Evolutionary conservation across 2,113 vertebrate genomes (phyloP).

Genomic region (Engystomops pustulosus): DNA sequence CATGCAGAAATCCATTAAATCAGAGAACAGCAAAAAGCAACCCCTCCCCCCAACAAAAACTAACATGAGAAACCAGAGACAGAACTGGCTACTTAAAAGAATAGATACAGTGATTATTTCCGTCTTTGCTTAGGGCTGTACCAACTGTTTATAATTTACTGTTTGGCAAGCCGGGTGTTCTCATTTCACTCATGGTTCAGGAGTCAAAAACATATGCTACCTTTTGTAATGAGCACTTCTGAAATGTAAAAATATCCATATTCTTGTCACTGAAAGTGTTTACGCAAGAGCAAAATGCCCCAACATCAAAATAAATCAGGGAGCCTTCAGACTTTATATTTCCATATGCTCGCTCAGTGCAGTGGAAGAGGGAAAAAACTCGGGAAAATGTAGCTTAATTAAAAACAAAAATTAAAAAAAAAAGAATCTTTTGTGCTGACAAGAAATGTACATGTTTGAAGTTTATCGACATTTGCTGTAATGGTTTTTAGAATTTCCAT

Average conservation of each 20-base stretch:
- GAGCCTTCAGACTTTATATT: constrained; percentile 74
- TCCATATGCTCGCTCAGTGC: constrained; percentile 75
- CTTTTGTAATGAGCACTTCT: constrained; percentile 74
- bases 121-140: constrained; percentile 72
- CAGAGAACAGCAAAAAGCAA: constrained; percentile 60
- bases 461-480: constrained; percentile 33
- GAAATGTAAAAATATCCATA: constrained; percentile 74
- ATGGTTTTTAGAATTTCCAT: constrained; percentile 24
- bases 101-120: constrained; percentile 74
- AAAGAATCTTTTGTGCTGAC: constrained; percentile 25
- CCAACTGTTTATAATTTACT: constrained; percentile 76
- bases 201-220: constrained; percentile 77
- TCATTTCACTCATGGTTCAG: constrained; percentile 74
- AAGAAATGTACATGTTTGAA: constrained; percentile 48
- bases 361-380: constrained; percentile 69
- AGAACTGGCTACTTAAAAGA: constrained; percentile 71
- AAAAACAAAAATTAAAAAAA: constrained; percentile 71
- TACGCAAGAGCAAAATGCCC: constrained; percentile 75
- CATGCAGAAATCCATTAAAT: constrained; percentile 69
- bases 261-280: constrained; percentile 76
- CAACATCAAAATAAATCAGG: constrained; percentile 76
- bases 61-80: constrained; percentile 67
- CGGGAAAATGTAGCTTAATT: constrained; percentile 74
- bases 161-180: constrained; percentile 74
- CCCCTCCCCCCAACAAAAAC: constrained; percentile 34